These are phyloP conservation scores for Lithosia quadra DNA, from an alignment of 2,888 invertebrate genomes.

Conservation along the genomic window DNA sequence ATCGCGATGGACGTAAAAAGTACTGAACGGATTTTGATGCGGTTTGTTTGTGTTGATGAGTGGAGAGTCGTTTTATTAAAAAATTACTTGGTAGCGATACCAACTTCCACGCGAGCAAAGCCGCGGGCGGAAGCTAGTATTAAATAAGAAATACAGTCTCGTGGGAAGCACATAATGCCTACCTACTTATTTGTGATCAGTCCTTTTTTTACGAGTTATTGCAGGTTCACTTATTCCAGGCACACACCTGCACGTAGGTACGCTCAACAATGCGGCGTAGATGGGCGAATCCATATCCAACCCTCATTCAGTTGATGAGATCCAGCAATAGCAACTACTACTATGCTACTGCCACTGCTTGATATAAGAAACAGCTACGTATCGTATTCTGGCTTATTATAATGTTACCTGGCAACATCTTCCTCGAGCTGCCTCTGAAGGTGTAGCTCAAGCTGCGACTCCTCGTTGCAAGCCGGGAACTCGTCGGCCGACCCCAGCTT, in stretches of 20 bases:
- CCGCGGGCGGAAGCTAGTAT: too few species aligned
- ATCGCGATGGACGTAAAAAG: too few species aligned
- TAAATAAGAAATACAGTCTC: too few species aligned
- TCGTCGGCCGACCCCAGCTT: conserved; percentile 73
- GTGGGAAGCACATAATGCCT: too few species aligned
- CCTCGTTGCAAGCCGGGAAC: conserved; percentile 71
- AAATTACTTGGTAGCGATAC: too few species aligned
- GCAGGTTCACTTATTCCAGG: too few species aligned
- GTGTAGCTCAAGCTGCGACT: conserved; percentile 68
- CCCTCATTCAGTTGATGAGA: background rate
- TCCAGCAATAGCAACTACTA: background rate
- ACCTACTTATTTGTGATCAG: too few species aligned
- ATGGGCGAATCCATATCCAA: background rate
- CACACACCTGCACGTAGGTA: background rate
- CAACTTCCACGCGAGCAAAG: too few species aligned
- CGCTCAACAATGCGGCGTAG: background rate
- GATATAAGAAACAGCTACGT: background rate
- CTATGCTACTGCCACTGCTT: background rate
- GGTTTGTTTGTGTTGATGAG: too few species aligned
- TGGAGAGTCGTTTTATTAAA: too few species aligned
- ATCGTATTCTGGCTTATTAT: background rate
- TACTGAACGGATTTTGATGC: too few species aligned
- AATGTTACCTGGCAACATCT: conserved; percentile 75
- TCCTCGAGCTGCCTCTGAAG: conserved; percentile 78
- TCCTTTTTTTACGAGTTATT: too few species aligned